phyloP scores from a whole-genome alignment of 1,140 invertebrate species.

The Sipha flava region DNA sequence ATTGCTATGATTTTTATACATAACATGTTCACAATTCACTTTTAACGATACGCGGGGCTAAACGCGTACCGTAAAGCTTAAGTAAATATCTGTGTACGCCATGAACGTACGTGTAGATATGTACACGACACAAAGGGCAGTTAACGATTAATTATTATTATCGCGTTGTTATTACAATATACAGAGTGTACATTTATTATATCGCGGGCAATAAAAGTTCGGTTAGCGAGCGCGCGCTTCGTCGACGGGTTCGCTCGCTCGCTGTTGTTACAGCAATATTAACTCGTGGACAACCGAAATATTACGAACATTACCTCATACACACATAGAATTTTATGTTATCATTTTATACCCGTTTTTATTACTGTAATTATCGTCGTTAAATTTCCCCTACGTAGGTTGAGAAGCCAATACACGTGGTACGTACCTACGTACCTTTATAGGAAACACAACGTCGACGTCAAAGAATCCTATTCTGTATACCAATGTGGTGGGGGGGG shows the following conservation, averaged over 20 bases:
- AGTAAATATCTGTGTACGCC: not conserved
- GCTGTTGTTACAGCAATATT: not conserved
- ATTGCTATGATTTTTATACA: not conserved
- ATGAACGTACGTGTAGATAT: not conserved
- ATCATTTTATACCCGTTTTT: not conserved
- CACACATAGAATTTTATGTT: not conserved
- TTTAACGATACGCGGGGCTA: not conserved
- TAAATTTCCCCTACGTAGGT: not conserved
- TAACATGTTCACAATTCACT: not conserved
- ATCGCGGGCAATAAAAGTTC: not conserved
- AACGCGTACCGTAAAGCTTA: not conserved
- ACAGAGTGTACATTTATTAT: not conserved
- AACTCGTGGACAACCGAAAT: not conserved
- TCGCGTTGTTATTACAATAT: not conserved
- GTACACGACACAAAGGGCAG: not conserved
- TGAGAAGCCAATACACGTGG: too few relatives aligned
- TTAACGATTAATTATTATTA: slow-evolving; percentile 9
- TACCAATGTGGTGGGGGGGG: too few relatives aligned
- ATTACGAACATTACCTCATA: not conserved
- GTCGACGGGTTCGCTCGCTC: not conserved
- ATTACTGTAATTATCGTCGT: not conserved
- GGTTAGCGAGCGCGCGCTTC: too few relatives aligned
- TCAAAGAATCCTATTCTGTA: not conserved
- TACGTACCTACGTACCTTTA: not conserved
- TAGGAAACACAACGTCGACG: not conserved